Evolutionary conservation across 2,797 vertebrate genomes (phyloP).

Genomic region (Sphaeramia orbicularis): DNA sequence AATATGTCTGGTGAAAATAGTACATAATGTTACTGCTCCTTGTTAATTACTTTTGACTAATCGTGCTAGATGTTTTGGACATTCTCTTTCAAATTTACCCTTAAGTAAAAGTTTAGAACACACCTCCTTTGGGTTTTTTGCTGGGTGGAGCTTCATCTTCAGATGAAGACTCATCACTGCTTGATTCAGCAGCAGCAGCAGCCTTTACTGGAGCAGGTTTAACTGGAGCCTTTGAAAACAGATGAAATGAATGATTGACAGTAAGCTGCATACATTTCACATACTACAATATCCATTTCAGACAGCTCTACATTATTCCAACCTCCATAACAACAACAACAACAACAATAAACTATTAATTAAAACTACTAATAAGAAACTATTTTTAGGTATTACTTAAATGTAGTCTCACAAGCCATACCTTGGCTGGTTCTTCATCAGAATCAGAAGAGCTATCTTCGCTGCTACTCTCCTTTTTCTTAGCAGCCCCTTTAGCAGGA

Average conservation of each 20-base stretch:
- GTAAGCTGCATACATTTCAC: background rate
- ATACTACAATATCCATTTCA: background rate
- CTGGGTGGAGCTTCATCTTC: constrained; percentile 84
- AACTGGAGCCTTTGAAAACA: constrained; percentile 66
- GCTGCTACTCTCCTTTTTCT: constrained; percentile 83
- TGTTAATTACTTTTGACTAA: too few relatives aligned
- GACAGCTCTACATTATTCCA: background rate
- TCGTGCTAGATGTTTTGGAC: too few relatives aligned
- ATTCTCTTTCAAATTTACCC: too few relatives aligned
- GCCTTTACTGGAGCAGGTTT: constrained; percentile 73
- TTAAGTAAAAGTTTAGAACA: background rate
- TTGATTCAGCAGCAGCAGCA: constrained; percentile 71
- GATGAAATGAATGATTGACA: background rate
- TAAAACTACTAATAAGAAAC: too few relatives aligned
- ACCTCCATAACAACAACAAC: background rate
- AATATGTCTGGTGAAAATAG: too few relatives aligned
- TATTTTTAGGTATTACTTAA: too few relatives aligned
- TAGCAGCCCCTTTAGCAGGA: constrained; percentile 57
- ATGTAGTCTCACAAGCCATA: constrained; percentile 23
- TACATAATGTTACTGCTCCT: too few relatives aligned
- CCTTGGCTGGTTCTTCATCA: constrained; percentile 82
- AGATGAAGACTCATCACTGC: constrained; percentile 85
- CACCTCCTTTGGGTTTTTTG: constrained; percentile 86
- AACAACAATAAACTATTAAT: too few relatives aligned
- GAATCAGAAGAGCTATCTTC: constrained; percentile 86